phyloP scores from a whole-genome alignment of 2,113 vertebrate genomes.

The Carlito syrichta region DNA sequence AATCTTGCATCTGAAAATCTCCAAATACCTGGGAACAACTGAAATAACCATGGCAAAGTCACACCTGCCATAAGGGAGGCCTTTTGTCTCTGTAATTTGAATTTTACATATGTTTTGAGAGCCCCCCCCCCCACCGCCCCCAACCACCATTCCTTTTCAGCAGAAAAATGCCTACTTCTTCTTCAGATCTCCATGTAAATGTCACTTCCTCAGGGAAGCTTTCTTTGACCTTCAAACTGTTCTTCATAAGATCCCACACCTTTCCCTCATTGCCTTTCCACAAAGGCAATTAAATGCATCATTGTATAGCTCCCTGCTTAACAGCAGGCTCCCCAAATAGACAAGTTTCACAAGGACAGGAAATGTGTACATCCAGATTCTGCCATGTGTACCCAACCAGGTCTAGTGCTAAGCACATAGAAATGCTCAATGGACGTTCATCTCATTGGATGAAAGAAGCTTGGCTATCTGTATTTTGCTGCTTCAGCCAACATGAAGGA shows the following conservation, averaged over 20 bases:
- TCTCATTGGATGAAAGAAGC: neutral
- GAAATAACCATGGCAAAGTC: neutral
- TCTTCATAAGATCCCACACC: accelerated
- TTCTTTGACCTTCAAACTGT: neutral
- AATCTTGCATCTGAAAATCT: neutral
- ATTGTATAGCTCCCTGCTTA: neutral
- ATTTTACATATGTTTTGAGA: neutral
- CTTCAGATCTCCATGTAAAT: neutral
- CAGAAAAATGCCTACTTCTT: neutral
- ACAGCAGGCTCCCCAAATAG: neutral
- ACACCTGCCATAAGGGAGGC: neutral
- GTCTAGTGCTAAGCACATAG: accelerated
- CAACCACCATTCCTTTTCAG: neutral
- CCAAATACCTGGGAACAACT: neutral
- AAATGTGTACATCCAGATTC: accelerated
- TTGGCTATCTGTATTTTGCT: neutral
- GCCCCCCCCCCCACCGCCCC: neutral
- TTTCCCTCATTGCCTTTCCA: neutral
- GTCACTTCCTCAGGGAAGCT: neutral
- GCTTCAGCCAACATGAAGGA: neutral
- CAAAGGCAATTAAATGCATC: neutral
- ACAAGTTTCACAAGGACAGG: neutral
- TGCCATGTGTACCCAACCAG: accelerated
- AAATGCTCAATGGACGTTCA: neutral
- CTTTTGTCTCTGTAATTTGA: neutral